A percentile compares a stretch with the other conserved stretches of the same genome.
phyloP scores from a whole-genome alignment of 1,140 invertebrate species.

The Mercenaria mercenaria region DNA sequence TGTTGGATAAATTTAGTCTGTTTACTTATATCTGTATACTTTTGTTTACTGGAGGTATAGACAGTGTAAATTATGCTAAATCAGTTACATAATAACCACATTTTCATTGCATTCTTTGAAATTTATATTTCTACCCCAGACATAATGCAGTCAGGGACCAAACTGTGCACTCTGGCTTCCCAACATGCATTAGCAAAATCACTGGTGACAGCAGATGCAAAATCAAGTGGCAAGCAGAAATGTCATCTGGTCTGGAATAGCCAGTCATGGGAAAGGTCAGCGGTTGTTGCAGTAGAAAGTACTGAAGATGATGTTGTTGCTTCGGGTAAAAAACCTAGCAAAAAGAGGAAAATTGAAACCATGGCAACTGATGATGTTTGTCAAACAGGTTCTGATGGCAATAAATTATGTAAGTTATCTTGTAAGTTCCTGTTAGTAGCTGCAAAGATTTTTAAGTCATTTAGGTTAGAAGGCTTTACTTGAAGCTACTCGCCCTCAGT shows the following conservation, averaged over 20 bases:
- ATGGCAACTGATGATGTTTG: background rate
- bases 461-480: background rate
- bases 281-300: slow-evolving; percentile 44
- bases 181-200: background rate
- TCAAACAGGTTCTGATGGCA: slow-evolving; percentile 70
- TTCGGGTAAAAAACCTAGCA: background rate
- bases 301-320: background rate
- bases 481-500: too few relatives aligned
- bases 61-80: too few relatives aligned
- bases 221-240: background rate
- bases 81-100: too few relatives aligned
- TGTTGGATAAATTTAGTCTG: too few relatives aligned
- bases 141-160: slow-evolving; percentile 50
- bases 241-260: slow-evolving; percentile 50
- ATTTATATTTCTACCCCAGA: too few relatives aligned
- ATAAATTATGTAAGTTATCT: slow-evolving; percentile 71
- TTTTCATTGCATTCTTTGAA: too few relatives aligned
- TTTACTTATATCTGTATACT: too few relatives aligned
- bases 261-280: slow-evolving; percentile 30
- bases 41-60: too few relatives aligned
- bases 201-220: background rate
- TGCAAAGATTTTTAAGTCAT: too few relatives aligned
- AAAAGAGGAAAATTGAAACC: slow-evolving; percentile 47
- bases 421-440: background rate
- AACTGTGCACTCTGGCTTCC: background rate